Evolutionary conservation across 2,888 invertebrate species (phyloP).

Genomic region (Phragmatobia fuliginosa): DNA sequence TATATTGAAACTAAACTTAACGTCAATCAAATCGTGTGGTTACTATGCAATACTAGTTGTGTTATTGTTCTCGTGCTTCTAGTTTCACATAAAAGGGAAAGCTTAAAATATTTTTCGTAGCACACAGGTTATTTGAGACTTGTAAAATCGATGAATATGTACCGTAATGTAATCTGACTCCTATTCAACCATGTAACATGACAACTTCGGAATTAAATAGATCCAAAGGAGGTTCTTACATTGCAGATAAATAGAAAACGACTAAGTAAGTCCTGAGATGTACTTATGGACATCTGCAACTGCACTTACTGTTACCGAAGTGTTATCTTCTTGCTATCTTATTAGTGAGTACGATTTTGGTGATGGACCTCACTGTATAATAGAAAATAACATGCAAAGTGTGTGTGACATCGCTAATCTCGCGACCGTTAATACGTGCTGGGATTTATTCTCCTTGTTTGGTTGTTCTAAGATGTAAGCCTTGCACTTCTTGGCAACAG

Average conservation of each 20-base stretch:
- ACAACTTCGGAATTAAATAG: neutral
- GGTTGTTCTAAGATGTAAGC: neutral
- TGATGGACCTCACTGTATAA: neutral
- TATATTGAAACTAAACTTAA: slow-evolving; percentile 12
- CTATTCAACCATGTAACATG: neutral
- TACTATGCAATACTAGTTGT: neutral
- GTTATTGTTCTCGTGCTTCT: neutral
- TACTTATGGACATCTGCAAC: neutral
- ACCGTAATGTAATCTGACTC: neutral
- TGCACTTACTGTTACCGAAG: neutral
- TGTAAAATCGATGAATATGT: neutral
- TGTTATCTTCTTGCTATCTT: neutral
- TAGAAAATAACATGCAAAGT: neutral
- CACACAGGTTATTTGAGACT: neutral
- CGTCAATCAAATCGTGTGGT: neutral
- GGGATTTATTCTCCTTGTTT: neutral
- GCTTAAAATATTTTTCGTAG: neutral
- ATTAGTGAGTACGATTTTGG: neutral
- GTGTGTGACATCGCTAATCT: neutral
- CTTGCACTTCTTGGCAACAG: neutral
- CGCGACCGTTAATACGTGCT: neutral
- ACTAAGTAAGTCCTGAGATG: neutral
- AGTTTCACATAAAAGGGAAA: neutral
- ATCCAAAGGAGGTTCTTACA: neutral
- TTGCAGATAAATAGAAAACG: neutral